Evolutionary conservation across 2,888 invertebrate genomes (phyloP).

Genomic region (Conomelus anceps): DNA sequence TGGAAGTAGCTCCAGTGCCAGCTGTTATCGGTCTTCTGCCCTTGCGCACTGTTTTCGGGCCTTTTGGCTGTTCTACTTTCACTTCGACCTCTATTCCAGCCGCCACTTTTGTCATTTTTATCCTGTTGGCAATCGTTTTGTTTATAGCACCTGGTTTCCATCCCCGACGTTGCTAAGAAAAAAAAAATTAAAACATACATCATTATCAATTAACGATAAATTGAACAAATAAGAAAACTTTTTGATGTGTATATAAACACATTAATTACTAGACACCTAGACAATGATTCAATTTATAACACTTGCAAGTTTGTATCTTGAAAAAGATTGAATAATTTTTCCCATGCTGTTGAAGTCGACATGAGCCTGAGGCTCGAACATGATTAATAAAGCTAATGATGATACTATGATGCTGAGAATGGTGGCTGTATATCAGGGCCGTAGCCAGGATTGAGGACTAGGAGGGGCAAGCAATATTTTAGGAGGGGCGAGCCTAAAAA

Average conservation of each 20-base stretch:
- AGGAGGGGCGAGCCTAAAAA: too few relatives aligned
- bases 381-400: too few relatives aligned
- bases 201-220: background rate
- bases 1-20: background rate
- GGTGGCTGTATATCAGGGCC: too few relatives aligned
- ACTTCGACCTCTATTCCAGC: conserved; percentile 1
- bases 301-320: too few relatives aligned
- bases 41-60: background rate
- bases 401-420: too few relatives aligned
- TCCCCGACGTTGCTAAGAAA: conserved; percentile 5
- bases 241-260: background rate
- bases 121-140: background rate
- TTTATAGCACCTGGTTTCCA: conserved; percentile 17
- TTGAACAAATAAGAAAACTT: background rate
- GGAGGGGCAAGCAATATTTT: too few relatives aligned
- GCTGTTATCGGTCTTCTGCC: background rate
- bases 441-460: too few relatives aligned
- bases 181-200: background rate
- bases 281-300: background rate
- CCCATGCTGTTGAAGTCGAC: too few relatives aligned
- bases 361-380: too few relatives aligned
- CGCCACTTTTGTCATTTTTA: background rate
- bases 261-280: background rate
- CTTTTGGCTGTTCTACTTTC: conserved; percentile 5
- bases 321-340: too few relatives aligned